Conservation (phyloP, 92 coral and sea anemone genomes). For the Paramuricea clavata region DNA sequence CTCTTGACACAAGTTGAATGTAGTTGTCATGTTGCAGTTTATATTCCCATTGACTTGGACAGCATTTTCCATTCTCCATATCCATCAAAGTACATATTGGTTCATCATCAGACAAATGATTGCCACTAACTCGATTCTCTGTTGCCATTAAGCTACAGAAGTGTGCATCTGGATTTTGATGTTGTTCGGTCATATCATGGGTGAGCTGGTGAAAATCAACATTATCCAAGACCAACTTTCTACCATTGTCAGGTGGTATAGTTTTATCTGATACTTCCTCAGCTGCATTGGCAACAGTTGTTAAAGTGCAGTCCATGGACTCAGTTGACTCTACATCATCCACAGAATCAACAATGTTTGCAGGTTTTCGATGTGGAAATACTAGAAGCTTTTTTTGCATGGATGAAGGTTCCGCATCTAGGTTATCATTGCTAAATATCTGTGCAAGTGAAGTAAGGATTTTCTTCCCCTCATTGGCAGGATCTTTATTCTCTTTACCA, state of each 20-base stretch:
- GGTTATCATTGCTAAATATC: background rate
- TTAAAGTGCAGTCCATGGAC: background rate
- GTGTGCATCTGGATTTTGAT: constrained; percentile 75
- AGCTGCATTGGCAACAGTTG: too few relatives aligned
- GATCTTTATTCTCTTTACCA: background rate
- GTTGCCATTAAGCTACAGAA: constrained; percentile 72
- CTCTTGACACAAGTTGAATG: constrained; percentile 8
- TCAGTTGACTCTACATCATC: background rate
- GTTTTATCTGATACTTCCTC: too few relatives aligned
- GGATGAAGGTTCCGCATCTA: background rate
- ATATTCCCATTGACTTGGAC: constrained; percentile 36
- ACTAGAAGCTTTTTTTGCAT: background rate
- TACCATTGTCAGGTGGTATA: constrained; percentile 25
- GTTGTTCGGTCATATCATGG: constrained; percentile 72
- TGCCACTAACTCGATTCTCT: constrained; percentile 77
- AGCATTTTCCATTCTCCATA: constrained; percentile 22
- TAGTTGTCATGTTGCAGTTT: constrained; percentile 24
- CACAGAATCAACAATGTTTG: too few relatives aligned
- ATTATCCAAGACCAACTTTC: constrained; percentile 34
- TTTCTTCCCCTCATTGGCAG: background rate
- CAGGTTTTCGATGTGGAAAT: background rate
- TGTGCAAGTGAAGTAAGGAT: background rate
- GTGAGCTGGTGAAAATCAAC: constrained; percentile 34
- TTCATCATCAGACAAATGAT: constrained; percentile 51
- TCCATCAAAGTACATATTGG: constrained; percentile 57